These are phyloP conservation scores for Dromococcyx pavoninus DNA, from an alignment of 2,797 vertebrate species.

Conservation along the genomic window DNA sequence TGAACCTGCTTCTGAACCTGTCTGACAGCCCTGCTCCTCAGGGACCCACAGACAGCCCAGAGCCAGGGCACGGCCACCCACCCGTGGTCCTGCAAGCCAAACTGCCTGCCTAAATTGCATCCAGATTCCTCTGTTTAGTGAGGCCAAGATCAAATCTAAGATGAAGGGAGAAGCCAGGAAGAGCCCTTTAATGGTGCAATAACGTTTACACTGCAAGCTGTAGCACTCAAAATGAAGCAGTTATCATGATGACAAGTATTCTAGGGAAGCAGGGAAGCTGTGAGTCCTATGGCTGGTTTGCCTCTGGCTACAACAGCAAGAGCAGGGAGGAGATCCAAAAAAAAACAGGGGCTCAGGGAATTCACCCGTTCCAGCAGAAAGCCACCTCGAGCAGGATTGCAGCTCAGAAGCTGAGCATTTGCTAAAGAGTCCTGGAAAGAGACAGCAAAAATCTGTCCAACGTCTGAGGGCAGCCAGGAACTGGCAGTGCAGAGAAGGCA, in stretches of 20 bases:
- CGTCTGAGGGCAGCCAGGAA: background rate
- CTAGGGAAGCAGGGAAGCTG: background rate
- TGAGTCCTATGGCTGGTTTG: background rate
- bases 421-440: slow-evolving; percentile 1
- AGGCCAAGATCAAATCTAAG: background rate
- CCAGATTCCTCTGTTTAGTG: background rate
- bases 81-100: fast-evolving
- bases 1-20: too few species aligned
- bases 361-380: background rate
- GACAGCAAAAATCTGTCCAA: background rate
- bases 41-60: background rate
- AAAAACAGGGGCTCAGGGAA: background rate
- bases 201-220: background rate
- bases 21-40: fast-evolving
- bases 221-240: background rate
- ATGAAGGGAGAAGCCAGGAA: background rate
- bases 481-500: background rate
- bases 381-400: background rate
- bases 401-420: background rate
- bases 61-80: fast-evolving
- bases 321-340: background rate
- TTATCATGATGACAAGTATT: background rate
- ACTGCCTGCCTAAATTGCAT: background rate
- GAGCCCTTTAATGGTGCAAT: background rate
- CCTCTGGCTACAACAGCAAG: background rate